Conservation (phyloP, 2,888 invertebrate species). For the Nephrocerus scutellatus region DNA sequence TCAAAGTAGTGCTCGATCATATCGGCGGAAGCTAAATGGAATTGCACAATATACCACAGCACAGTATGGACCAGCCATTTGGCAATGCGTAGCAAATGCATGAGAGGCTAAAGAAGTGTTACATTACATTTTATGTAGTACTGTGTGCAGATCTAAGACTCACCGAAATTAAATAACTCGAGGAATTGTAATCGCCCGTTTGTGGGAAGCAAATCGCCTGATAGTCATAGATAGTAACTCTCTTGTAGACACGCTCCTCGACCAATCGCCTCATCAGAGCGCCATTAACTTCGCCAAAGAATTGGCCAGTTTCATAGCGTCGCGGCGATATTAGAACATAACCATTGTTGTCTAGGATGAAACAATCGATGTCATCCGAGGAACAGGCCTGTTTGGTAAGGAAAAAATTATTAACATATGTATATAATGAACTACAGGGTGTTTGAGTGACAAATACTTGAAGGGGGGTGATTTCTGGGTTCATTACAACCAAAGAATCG, state of each 20-base stretch:
- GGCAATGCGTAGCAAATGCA: conserved; percentile 52
- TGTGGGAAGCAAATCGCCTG: conserved; percentile 81
- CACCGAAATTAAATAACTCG: conserved; percentile 58
- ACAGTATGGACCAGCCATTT: conserved; percentile 55
- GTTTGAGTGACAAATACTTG: no score
- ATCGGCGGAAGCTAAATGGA: conserved; percentile 48
- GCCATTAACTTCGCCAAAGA: conserved; percentile 78
- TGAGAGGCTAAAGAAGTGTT: conserved; percentile 57
- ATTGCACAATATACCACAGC: conserved; percentile 55
- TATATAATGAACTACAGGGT: no score
- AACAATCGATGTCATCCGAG: conserved; percentile 68
- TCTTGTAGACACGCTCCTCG: conserved; percentile 66
- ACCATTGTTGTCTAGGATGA: conserved; percentile 82
- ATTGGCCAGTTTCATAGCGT: conserved; percentile 66
- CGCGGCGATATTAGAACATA: conserved; percentile 76
- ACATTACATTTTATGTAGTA: no score
- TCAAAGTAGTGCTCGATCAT: conserved; percentile 26
- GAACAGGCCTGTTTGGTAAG: conserved; percentile 55
- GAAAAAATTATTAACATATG: conserved; percentile 2
- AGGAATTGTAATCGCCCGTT: conserved; percentile 57
- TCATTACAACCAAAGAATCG: no score
- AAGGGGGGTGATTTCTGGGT: no score
- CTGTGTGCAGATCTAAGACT: no score
- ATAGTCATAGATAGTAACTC: conserved; percentile 74
- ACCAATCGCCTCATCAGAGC: conserved; percentile 69